These are phyloP conservation scores for Sebastes cheni DNA, from an alignment of 2,797 vertebrate genomes.

Conservation along the genomic window DNA sequence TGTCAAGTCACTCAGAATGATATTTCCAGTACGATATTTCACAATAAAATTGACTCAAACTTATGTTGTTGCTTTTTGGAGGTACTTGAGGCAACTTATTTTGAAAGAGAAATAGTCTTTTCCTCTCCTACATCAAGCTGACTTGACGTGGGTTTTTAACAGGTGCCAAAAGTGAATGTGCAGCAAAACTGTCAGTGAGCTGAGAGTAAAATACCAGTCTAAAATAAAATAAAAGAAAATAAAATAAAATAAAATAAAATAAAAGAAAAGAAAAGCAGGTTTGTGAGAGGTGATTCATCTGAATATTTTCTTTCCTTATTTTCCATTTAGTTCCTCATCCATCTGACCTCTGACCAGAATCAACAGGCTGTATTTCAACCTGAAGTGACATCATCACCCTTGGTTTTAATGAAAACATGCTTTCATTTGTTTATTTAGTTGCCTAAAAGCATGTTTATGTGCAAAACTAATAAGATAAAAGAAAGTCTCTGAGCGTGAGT, in stretches of 20 bases:
- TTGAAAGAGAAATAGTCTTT: neutral
- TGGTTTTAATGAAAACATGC: neutral
- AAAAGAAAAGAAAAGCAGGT: neutral
- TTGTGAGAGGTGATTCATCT: neutral
- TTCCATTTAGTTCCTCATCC: neutral
- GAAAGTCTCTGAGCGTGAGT: too few relatives aligned
- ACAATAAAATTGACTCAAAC: neutral
- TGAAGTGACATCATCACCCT: neutral
- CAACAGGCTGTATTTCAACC: neutral
- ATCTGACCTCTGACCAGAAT: neutral
- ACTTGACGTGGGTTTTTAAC: neutral
- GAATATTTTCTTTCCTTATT: neutral
- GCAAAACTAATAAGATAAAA: neutral
- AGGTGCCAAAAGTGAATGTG: slow-evolving; percentile 40
- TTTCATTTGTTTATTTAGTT: neutral
- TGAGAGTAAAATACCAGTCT: neutral
- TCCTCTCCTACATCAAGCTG: neutral
- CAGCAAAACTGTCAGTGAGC: neutral
- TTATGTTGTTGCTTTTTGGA: fast-evolving
- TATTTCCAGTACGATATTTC: neutral
- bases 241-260: neutral
- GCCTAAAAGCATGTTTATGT: neutral
- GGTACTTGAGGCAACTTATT: neutral
- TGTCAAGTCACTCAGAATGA: neutral
- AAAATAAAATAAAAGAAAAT: neutral